Base-by-base conservation (phyloP, 2,113 vertebrate species). In the Gymnarchus niloticus region DNA sequence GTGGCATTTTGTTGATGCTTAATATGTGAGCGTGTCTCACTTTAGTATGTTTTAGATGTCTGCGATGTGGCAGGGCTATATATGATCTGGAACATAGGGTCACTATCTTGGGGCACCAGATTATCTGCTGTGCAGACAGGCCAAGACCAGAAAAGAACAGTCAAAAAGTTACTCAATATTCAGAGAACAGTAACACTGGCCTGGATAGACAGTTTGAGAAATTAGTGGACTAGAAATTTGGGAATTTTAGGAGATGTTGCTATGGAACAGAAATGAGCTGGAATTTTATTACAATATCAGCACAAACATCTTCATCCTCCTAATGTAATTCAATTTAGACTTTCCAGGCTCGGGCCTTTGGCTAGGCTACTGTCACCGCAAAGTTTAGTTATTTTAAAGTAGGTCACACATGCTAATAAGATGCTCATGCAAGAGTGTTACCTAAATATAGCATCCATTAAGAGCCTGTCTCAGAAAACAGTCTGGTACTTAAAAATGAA, bases 231-330 rank as follows among this genome's bases (percentile, higher is more conserved):
- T 73, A n/a, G 65, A 73, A 37, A 14, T 69, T 12, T 73, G 65
- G 65, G 65, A n/a, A 73, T 73, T 73, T 73, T 41, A 73, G n/a
- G n/a, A n/a, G 65, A 73, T 73, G 65, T 41, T 73, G 33, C 65
- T 73, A 73, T 73, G 65, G 65, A 69, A 65, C 28, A 73, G 14
- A 73, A 69, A 14, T 69, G 28, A 14, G n/a, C n/a, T n/a, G n/a
- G 33, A 41, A 73, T 33, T 37, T 1, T 6, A 37, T 28, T 41
- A 14, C 28, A n/a, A n/a, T n/a, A n/a, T n/a, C n/a, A 37, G 28
- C 28, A 19, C 12, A 17, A 37, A 25, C 28, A 37, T 5, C 14
- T 10, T 37, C 61, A 69, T 33, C 59, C 59, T 65, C n/a, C n/a
- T n/a, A n/a, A n/a, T n/a, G n/a, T n/a, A n/a, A n/a, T 65, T 33